Conservation (phyloP, 2,113 vertebrate species). For the Nothocercus nigrocapillus region DNA sequence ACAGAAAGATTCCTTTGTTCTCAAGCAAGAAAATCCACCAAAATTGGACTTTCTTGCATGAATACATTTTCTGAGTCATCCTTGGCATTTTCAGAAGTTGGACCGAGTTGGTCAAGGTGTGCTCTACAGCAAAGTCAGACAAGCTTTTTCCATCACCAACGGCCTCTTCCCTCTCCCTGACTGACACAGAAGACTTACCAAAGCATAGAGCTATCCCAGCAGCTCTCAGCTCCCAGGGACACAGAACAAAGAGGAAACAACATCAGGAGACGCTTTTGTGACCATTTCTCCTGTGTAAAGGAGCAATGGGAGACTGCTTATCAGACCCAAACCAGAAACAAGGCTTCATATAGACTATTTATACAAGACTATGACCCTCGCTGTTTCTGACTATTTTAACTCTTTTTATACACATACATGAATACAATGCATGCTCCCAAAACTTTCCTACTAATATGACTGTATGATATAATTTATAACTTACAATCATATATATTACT, state of each 20-base stretch:
- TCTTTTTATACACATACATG: fast-evolving
- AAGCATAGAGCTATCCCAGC: neutral
- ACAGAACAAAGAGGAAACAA: neutral
- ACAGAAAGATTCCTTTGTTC: neutral
- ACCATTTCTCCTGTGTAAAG: neutral
- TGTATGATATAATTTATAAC: neutral
- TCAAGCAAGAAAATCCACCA: neutral
- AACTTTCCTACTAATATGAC: neutral
- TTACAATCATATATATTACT: neutral
- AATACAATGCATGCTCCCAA: neutral
- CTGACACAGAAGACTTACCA: fast-evolving
- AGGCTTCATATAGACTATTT: fast-evolving
- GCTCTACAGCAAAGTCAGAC: neutral
- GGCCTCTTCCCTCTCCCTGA: neutral
- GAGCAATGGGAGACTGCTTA: neutral
- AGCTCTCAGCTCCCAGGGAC: neutral
- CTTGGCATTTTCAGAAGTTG: neutral
- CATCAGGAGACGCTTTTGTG: neutral
- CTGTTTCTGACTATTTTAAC: neutral
- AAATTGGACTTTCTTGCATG: fast-evolving
- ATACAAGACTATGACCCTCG: neutral
- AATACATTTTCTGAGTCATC: fast-evolving
- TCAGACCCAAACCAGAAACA: neutral
- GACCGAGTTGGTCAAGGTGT: too few species aligned
- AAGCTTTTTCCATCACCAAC: neutral